Evolutionary conservation across 2,888 invertebrate genomes (phyloP).

Genomic region (Drosophila recens): DNA sequence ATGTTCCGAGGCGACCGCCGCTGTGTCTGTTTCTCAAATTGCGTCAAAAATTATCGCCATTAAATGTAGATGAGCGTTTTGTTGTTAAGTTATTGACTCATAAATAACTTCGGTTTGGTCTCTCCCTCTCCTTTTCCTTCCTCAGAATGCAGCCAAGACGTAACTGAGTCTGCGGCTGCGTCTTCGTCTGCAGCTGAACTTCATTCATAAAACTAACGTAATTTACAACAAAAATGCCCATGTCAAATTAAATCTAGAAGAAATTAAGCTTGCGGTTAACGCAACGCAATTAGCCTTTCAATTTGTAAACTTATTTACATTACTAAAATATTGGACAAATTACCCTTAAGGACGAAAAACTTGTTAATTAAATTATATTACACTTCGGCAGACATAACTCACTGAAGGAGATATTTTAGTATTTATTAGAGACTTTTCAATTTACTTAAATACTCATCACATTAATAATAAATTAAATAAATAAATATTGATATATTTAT

Average conservation of each 20-base stretch:
- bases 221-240: slow-evolving; percentile 24
- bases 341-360: too few species aligned
- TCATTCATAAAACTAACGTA: slow-evolving; percentile 55
- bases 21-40: slow-evolving; percentile 73
- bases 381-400: too few species aligned
- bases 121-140: not conserved
- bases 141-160: slow-evolving; percentile 5
- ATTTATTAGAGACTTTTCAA: too few species aligned
- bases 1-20: slow-evolving; percentile 26
- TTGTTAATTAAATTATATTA: too few species aligned
- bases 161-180: slow-evolving; percentile 2
- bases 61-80: slow-evolving; percentile 83
- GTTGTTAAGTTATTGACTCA: slow-evolving; percentile 79
- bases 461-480: too few species aligned
- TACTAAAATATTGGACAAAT: not conserved
- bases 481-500: not conserved
- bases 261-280: slow-evolving; percentile 22
- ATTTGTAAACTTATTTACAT: not conserved
- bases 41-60: slow-evolving; percentile 81
- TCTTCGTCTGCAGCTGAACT: slow-evolving; percentile 18
- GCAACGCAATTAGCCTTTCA: not conserved
- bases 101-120: slow-evolving; percentile 64
- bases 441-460: too few species aligned
- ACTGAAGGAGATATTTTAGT: too few species aligned
- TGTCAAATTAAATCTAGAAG: slow-evolving; percentile 23